phyloP scores from a whole-genome alignment of 2,113 vertebrate genomes.

The Lophius piscatorius region DNA sequence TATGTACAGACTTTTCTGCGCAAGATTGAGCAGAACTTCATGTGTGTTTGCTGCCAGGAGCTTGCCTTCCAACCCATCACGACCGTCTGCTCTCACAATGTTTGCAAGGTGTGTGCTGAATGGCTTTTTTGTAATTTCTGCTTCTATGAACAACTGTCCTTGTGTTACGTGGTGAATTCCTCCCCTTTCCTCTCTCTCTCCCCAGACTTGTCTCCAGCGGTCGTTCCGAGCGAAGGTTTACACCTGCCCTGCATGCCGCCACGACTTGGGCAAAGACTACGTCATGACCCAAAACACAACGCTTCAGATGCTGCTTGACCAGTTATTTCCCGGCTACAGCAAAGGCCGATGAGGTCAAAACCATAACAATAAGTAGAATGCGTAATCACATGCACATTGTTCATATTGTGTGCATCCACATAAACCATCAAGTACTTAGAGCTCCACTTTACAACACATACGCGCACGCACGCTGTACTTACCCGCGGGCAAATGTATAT shows the following conservation, averaged over 20 bases:
- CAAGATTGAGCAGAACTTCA: conserved; percentile 97
- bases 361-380: conserved; percentile 43
- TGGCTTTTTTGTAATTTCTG: neutral
- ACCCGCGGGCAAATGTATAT: conserved; percentile 64
- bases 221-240: conserved; percentile 96
- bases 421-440: conserved; percentile 61
- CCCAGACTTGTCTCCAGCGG: conserved; percentile 93
- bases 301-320: conserved; percentile 94
- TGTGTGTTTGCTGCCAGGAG: conserved; percentile 99
- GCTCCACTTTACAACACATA: conserved; percentile 65
- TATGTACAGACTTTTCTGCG: conserved; percentile 90
- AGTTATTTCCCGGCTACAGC: conserved; percentile 98
- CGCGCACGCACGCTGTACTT: conserved; percentile 66
- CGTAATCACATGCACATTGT: conserved; percentile 40
- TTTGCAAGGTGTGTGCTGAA: conserved; percentile 91
- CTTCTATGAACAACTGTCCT: neutral
- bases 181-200: neutral
- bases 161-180: neutral
- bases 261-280: conserved; percentile 94
- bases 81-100: conserved; percentile 94
- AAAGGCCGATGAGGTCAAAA: conserved; percentile 92
- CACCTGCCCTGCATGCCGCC: conserved; percentile 95
- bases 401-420: conserved; percentile 55
- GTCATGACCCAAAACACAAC: conserved; percentile 92
- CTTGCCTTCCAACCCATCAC: conserved; percentile 95